Conservation (phyloP, 2,797 vertebrate genomes). For the Acipenser oxyrinchus region DNA sequence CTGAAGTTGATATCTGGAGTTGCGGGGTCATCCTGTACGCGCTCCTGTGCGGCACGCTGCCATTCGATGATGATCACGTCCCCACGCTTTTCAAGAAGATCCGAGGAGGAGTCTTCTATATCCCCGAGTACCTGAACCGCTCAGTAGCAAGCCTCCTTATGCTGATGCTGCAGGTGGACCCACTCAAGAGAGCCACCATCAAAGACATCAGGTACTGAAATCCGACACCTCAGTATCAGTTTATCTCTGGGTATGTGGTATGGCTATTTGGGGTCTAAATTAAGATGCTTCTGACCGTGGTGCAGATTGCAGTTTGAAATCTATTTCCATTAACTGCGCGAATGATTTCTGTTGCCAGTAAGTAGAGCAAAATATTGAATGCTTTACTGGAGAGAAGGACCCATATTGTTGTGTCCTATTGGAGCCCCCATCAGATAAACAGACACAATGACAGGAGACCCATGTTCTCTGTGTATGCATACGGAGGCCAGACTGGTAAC, state of each 20-base stretch:
- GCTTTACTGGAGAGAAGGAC: too few species aligned
- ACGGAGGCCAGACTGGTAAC: too few species aligned
- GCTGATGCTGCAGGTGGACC: conserved; percentile 96
- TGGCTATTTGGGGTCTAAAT: too few species aligned
- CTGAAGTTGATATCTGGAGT: conserved; percentile 98
- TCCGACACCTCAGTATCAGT: not conserved
- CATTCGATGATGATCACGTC: conserved; percentile 95
- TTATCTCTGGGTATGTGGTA: too few species aligned
- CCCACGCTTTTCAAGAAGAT: conserved; percentile 98
- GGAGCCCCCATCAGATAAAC: not conserved
- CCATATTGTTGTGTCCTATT: too few species aligned
- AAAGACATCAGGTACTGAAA: conserved; percentile 84
- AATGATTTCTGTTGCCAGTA: too few species aligned
- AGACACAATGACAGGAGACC: not conserved
- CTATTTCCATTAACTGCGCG: too few species aligned
- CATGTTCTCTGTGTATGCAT: too few species aligned
- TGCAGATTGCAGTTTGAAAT: too few species aligned
- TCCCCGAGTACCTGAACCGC: conserved; percentile 89
- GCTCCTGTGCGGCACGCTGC: conserved; percentile 90
- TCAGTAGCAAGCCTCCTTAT: conserved; percentile 85
- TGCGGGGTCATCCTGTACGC: conserved; percentile 94
- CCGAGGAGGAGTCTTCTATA: conserved; percentile 94
- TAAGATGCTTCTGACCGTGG: too few species aligned
- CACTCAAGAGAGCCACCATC: conserved; percentile 92
- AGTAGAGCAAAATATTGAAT: too few species aligned